These are phyloP conservation scores for Orchesella cincta DNA, from an alignment of 1,140 invertebrate genomes.

Conservation along the genomic window DNA sequence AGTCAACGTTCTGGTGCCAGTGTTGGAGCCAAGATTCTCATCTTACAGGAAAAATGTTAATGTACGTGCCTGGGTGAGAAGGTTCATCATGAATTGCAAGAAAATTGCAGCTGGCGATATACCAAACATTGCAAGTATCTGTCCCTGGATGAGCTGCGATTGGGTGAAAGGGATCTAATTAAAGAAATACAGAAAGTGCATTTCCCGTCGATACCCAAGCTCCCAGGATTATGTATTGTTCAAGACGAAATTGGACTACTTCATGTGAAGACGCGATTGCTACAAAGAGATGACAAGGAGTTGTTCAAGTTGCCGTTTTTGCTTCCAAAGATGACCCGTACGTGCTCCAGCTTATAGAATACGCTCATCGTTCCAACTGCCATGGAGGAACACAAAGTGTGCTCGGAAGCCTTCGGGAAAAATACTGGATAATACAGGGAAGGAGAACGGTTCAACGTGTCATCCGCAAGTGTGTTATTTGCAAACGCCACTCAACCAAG, in stretches of 20 bases:
- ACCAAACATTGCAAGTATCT: too few relatives aligned
- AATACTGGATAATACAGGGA: slow-evolving; percentile 3
- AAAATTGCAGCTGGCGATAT: background rate
- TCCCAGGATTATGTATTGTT: background rate
- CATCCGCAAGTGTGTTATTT: background rate
- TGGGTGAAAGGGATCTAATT: background rate
- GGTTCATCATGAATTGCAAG: background rate
- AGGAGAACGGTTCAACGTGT: background rate
- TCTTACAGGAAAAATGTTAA: background rate
- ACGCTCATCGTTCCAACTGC: background rate
- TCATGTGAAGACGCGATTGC: background rate
- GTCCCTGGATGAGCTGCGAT: background rate
- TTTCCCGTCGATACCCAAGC: background rate
- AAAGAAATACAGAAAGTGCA: background rate
- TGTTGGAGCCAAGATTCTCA: slow-evolving; percentile 32
- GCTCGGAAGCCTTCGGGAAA: background rate
- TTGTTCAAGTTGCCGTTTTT: background rate
- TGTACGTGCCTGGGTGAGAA: background rate
- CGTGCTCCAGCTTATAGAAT: background rate
- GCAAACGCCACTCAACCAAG: background rate
- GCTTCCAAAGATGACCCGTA: background rate
- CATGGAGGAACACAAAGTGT: background rate
- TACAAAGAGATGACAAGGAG: background rate
- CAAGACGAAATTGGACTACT: background rate
- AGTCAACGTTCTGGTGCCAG: slow-evolving; percentile 37